phyloP scores from a whole-genome alignment of 2,113 vertebrate genomes.

The Butastur rufipennis region DNA sequence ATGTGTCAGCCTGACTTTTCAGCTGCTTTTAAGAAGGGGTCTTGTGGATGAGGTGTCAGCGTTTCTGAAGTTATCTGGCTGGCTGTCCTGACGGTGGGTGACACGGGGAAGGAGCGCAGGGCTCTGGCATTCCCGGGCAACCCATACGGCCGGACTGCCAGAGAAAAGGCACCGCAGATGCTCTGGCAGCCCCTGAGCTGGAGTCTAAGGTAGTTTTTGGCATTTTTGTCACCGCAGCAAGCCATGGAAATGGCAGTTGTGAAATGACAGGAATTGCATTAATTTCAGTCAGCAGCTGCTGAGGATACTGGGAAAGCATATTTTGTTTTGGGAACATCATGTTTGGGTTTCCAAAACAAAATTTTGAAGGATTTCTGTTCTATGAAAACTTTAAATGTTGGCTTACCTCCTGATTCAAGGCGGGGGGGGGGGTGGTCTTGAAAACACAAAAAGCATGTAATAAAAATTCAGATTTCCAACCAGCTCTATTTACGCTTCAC shows the following conservation, averaged over 20 bases:
- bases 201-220: background rate
- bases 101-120: background rate
- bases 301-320: constrained; percentile 21
- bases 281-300: constrained; percentile 11
- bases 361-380: constrained; percentile 19
- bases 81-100: accelerated
- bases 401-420: background rate
- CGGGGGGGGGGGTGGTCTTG: background rate
- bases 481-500: background rate
- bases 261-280: background rate
- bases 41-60: background rate
- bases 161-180: background rate
- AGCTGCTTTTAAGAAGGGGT: background rate
- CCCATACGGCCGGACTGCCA: background rate
- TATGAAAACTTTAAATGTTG: constrained; percentile 6
- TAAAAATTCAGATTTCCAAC: background rate
- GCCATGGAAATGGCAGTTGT: background rate
- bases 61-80: background rate
- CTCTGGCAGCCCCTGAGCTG: background rate
- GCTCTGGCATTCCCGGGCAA: background rate
- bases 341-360: constrained; percentile 51
- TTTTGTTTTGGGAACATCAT: constrained; percentile 30
- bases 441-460: background rate
- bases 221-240: background rate
- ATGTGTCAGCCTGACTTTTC: background rate